Evolutionary conservation across 2,113 vertebrate species (phyloP), one percentile per base, ranked within the genome.

Genomic region (Callospermophilus lateralis): DNA sequence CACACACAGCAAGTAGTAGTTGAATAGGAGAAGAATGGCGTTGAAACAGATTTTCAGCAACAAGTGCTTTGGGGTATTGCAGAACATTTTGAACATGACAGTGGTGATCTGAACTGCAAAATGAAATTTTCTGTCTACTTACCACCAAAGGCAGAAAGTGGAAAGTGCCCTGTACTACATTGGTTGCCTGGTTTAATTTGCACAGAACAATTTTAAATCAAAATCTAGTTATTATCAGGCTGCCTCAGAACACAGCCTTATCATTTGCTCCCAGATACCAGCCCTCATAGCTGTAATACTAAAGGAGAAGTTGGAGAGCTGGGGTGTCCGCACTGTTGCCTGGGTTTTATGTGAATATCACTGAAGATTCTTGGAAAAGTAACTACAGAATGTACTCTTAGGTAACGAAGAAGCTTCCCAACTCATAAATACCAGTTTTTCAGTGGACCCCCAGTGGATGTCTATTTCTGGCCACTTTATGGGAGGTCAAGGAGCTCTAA

Each of bases 41-140:
- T 96, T 99, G 97, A 99, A 99, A 10, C 99, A 99, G 68, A 98
- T 99, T 97, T 99, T 99, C 78, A 99, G 99, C 98, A 99, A 99
- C 98, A 99, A 99, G 96, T 99, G 99, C 81, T 99, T 99, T n/a
- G 99, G 99, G 1, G 99, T 99, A n/a, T 98, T 99, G 96, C 99
- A 99, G 98, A 99, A 99, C 96, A 99, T 99, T n/a, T 99, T 94
- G 99, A 99, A 96, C 99, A 99, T 37, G 99, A 99, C 96, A 99
- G 99, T 98, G 78, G 98, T 22, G 99, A 99, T 96, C 98, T 99
- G 83, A 99, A 99, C 95, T 99, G 99, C 98, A 99, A 99, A 98
- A 99, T 99, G 99, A 99, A 99, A 98, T 99, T 99, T 98, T 99
- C 98, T 16, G 98, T 99, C 97, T 99, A 99, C 98, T 98, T 99